Percentiles rank a stretch among this genome's conserved stretches.
Conservation (phyloP, 2,888 invertebrate genomes). For the Xestia rhomboidea region DNA sequence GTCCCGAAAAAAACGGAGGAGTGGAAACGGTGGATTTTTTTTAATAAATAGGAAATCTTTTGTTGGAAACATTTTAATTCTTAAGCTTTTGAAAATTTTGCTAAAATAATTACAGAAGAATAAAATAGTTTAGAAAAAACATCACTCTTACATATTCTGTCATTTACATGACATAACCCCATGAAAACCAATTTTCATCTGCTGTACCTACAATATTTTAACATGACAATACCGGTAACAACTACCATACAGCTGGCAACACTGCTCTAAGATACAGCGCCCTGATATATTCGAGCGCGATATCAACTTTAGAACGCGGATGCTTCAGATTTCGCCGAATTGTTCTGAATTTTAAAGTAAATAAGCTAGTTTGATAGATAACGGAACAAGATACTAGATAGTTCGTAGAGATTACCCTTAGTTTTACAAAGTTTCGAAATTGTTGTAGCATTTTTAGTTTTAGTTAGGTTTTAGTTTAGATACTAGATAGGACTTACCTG, state of each 20-base stretch:
- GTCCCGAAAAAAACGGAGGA: conserved; percentile 18
- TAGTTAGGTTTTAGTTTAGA: conserved; percentile 36
- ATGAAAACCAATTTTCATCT: background rate
- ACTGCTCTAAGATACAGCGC: conserved; percentile 68
- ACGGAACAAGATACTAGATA: conserved; percentile 59
- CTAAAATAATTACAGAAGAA: background rate
- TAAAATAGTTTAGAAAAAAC: background rate
- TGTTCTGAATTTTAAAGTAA: conserved; percentile 73
- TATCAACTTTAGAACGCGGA: conserved; percentile 71
- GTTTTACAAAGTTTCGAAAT: conserved; percentile 41
- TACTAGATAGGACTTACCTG: conserved; percentile 19
- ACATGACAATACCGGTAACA: conserved; percentile 30
- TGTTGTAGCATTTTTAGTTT: conserved; percentile 44
- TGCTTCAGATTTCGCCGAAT: conserved; percentile 72
- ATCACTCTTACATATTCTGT: background rate
- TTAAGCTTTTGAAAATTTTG: no score
- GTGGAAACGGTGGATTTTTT: no score
- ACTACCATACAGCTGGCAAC: conserved; percentile 42
- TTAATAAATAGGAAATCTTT: no score
- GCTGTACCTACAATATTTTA: conserved; percentile 6
- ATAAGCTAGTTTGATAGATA: conserved; percentile 69
- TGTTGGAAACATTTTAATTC: no score
- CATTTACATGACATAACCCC: background rate
- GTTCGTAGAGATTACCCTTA: conserved; percentile 47
- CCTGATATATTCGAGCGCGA: conserved; percentile 75